Evolutionary conservation across 2,113 vertebrate species (phyloP), one percentile per base, ranked within the genome.

Genomic region (Puma concolor): DNA sequence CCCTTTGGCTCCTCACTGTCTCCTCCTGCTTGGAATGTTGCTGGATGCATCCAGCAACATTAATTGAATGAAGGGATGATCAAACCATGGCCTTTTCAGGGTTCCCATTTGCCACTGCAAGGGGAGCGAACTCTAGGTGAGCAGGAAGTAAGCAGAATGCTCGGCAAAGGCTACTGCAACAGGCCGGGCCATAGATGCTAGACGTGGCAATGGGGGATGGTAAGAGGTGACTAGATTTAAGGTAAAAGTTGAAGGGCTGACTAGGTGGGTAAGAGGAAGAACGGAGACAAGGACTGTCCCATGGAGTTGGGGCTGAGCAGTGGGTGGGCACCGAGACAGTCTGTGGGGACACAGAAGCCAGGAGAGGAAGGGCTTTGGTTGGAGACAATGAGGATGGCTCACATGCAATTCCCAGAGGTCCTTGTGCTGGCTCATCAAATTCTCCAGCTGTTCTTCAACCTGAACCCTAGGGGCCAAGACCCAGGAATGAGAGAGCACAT

Each of bases 361-460:
- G 21, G 54, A 48, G 44, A 87, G 23, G 48, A 36, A 27, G 27
- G 74, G 23, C 54, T 74, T 41, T 41, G 83, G 21, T 7, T 77
- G 74, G 13, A 76, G 44, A 25, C 12, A 12, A 76, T 36, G 76
- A 17, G 9, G 11, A 21, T 44, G 60, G 69, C 97, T 98, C 93
- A 98, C 98, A 0, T 95, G 96, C 91, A 97, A 97, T 84, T 98
- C 97, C 98, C 98, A 98, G 95, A 96, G 83, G 76, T 95, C 96
- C 90, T 94, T 98, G 90, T 85, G 95, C 33, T 63, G 97, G 71
- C 52, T 79, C 48, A 14, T 38, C 76, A 77, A 14, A 21, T 95
- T 77, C 44, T 96, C 76, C 94, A 91, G 74, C 17, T 33, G 63
- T 29, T 82, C 97, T 88, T 86, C 36, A 2, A 44, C 27, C 7